These are phyloP conservation scores for Habrosyne pyritoides DNA, from an alignment of 2,888 invertebrate species.

Conservation along the genomic window DNA sequence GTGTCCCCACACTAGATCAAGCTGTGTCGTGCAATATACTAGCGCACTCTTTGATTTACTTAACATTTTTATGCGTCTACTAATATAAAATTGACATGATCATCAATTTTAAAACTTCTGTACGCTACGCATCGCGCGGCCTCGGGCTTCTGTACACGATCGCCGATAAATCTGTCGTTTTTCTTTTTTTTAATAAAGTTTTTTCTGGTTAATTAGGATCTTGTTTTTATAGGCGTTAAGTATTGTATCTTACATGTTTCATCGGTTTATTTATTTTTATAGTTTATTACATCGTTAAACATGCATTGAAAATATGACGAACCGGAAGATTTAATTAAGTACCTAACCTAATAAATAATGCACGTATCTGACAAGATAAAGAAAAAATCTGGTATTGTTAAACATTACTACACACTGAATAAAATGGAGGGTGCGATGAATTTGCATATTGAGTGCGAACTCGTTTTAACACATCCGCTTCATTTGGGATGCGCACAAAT, in stretches of 20 bases:
- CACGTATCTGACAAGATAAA: constrained; percentile 3
- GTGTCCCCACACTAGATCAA: constrained; percentile 61
- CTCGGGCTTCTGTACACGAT: constrained; percentile 52
- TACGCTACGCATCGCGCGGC: constrained; percentile 47
- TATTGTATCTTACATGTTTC: background rate
- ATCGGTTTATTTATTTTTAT: background rate
- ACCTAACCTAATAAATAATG: background rate
- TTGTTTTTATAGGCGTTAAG: constrained; percentile 9
- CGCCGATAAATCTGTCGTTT: constrained; percentile 66
- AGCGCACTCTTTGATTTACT: constrained; percentile 67
- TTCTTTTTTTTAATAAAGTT: constrained; percentile 44
- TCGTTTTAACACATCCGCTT: constrained; percentile 27
- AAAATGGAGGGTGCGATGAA: constrained; percentile 27
- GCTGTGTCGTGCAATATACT: constrained; percentile 42
- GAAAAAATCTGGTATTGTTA: constrained; percentile 14
- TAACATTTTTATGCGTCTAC: constrained; percentile 67
- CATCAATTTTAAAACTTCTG: constrained; percentile 76
- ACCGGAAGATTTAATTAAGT: background rate
- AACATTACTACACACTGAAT: constrained; percentile 7
- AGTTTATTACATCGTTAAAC: background rate
- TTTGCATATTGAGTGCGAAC: constrained; percentile 43
- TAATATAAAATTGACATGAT: constrained; percentile 76
- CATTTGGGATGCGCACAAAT: constrained; percentile 42
- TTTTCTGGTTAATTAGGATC: constrained; percentile 23
- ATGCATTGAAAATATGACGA: background rate